Percentiles rank a stretch among this genome's conserved stretches.
Conservation (phyloP, 2,888 invertebrate genomes). For the Andrena bucephala region DNA sequence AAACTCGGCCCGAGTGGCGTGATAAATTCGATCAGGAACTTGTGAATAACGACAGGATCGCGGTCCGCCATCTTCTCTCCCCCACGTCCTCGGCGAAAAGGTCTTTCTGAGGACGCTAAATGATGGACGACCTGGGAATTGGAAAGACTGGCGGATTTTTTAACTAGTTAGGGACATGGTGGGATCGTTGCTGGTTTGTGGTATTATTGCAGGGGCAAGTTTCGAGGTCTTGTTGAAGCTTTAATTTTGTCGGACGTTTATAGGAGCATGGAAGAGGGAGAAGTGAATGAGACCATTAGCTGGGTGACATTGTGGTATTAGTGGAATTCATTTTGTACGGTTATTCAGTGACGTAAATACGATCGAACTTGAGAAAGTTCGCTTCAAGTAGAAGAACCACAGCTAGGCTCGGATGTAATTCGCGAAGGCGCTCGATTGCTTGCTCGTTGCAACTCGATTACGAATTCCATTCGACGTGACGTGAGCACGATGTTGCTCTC, state of each 20-base stretch:
- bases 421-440: not conserved
- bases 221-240: slow-evolving; percentile 14
- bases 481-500: slow-evolving; percentile 12
- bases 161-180: slow-evolving; percentile 8
- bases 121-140: slow-evolving; percentile 33
- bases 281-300: not conserved
- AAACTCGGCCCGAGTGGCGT: not conserved
- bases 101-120: slow-evolving; percentile 1
- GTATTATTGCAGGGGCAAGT: not conserved
- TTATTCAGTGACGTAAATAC: not conserved
- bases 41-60: slow-evolving; percentile 21
- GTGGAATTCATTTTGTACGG: not conserved
- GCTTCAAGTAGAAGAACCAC: not conserved
- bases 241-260: not conserved
- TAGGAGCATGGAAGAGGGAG: not conserved
- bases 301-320: not conserved
- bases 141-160: slow-evolving; percentile 15
- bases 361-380: not conserved
- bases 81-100: not conserved
- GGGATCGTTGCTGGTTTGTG: not conserved
- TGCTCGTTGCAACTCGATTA: slow-evolving; percentile 9
- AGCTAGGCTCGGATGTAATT: not conserved
- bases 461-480: slow-evolving; percentile 19
- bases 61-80: not conserved
- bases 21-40: slow-evolving; percentile 41